Evolutionary conservation across 2,113 vertebrate genomes (phyloP).

Genomic region (Mesoclemmys tuberculata): DNA sequence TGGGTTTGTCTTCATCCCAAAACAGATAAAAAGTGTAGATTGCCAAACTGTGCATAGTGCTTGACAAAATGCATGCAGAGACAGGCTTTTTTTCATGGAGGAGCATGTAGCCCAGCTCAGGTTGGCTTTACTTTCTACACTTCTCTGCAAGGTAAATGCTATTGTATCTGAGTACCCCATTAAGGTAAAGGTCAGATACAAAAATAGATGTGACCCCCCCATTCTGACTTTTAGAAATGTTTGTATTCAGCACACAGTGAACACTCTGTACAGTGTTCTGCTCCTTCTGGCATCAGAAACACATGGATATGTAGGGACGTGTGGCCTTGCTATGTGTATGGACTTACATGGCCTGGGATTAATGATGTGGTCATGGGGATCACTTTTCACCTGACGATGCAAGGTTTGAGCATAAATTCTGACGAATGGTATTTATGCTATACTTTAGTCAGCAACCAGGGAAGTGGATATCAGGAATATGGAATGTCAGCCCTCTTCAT

Average conservation of each 20-base stretch:
- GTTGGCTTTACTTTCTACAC: neutral
- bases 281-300: neutral
- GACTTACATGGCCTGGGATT: neutral
- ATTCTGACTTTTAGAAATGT: neutral
- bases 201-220: neutral
- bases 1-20: neutral
- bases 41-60: neutral
- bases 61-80: neutral
- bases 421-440: neutral
- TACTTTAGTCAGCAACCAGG: neutral
- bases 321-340: neutral
- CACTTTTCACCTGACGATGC: neutral
- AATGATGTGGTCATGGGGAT: neutral
- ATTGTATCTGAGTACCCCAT: neutral
- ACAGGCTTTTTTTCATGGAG: neutral
- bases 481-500: neutral
- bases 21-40: neutral
- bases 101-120: neutral
- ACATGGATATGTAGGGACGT: neutral
- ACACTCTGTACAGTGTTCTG: neutral
- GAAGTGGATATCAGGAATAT: neutral
- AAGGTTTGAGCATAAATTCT: neutral
- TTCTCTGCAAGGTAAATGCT: neutral
- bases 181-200: neutral
- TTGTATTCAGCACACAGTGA: neutral